Percentiles rank a stretch among this genome's conserved stretches.
Conservation (phyloP, 1,140 invertebrate species). For the Doryteuthis pealeii region DNA sequence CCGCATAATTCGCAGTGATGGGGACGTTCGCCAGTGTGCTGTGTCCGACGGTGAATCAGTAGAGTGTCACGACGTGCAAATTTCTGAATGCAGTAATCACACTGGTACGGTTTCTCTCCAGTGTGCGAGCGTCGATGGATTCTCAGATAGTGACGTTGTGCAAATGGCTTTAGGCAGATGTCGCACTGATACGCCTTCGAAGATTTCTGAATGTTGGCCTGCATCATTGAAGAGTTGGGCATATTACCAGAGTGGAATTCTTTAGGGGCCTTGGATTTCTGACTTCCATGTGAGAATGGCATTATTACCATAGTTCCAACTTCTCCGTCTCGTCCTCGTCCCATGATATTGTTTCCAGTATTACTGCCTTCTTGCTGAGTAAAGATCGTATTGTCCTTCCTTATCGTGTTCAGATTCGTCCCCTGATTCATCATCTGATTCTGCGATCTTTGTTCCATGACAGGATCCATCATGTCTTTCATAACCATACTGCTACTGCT, state of each 20-base stretch:
- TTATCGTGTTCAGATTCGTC: neutral
- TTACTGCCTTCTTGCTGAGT: neutral
- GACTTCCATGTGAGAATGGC: neutral
- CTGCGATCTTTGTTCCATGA: neutral
- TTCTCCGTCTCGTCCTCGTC: neutral
- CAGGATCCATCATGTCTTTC: neutral
- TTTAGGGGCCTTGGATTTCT: neutral
- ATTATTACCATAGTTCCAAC: neutral
- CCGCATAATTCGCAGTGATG: slow-evolving; percentile 19
- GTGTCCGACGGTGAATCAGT: neutral
- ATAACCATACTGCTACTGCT: neutral
- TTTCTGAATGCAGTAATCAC: slow-evolving; percentile 16
- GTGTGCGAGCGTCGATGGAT: slow-evolving; percentile 25
- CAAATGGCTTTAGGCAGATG: slow-evolving; percentile 70
- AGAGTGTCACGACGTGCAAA: slow-evolving; percentile 9
- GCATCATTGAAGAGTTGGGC: neutral
- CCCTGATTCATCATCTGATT: neutral
- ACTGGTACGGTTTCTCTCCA: slow-evolving; percentile 10
- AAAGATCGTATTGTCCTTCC: neutral
- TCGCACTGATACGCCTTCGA: neutral
- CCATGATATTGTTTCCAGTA: no score
- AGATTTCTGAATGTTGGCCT: neutral
- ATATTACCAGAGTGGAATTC: neutral
- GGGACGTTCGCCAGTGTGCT: slow-evolving; percentile 16
- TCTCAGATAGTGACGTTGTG: slow-evolving; percentile 51